Conservation (phyloP, 2,113 vertebrate species). For the Polyodon spathula region DNA sequence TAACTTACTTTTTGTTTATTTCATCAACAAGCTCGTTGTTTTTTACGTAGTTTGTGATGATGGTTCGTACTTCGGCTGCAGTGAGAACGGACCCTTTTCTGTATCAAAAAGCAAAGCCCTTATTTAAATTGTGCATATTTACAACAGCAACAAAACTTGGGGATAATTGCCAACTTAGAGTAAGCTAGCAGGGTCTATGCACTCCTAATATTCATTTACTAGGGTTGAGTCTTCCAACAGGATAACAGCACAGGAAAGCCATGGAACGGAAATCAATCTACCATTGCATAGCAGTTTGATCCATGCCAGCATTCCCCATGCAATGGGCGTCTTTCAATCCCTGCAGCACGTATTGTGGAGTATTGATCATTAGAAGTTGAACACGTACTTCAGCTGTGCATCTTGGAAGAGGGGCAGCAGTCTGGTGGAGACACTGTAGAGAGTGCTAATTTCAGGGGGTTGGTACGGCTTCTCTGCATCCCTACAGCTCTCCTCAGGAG, state of each 20-base stretch:
- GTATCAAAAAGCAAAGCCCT: slow-evolving; percentile 16
- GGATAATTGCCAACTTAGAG: too few species aligned
- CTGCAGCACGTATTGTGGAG: too few species aligned
- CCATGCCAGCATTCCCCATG: too few species aligned
- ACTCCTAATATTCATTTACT: too few species aligned
- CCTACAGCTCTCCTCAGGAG: slow-evolving; percentile 36
- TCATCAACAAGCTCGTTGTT: slow-evolving; percentile 74
- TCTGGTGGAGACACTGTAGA: slow-evolving; percentile 73
- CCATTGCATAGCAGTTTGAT: too few species aligned
- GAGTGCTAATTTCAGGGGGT: slow-evolving; percentile 75
- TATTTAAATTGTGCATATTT: too few species aligned
- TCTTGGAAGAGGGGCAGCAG: slow-evolving; percentile 79
- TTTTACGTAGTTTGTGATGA: slow-evolving; percentile 79
- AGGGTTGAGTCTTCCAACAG: too few species aligned
- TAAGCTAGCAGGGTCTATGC: too few species aligned
- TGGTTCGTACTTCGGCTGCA: slow-evolving; percentile 66
- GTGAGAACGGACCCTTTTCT: slow-evolving; percentile 80
- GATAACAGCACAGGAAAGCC: too few species aligned
- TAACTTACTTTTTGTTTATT: slow-evolving; percentile 81
- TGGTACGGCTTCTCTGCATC: slow-evolving; percentile 60
- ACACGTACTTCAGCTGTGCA: slow-evolving; percentile 71
- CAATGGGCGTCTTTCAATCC: too few species aligned
- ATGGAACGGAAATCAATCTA: too few species aligned
- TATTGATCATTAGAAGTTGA: neutral
- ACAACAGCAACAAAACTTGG: too few species aligned